Conservation (phyloP, 2,888 invertebrate genomes). For the Caenorhabditis angaria region DNA sequence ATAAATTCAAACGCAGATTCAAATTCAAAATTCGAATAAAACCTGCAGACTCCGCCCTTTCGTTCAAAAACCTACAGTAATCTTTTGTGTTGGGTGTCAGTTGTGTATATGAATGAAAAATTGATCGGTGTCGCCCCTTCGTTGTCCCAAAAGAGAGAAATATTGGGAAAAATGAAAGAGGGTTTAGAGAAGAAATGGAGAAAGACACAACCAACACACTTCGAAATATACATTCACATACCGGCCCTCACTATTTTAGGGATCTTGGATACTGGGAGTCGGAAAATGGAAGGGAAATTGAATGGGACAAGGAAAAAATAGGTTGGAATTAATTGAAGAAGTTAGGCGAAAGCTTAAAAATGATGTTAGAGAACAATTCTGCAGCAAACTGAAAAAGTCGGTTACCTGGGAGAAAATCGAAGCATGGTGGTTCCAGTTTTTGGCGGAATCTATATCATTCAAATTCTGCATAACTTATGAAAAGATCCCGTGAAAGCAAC, state of each 20-base stretch:
- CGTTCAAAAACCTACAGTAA: slow-evolving; percentile 23
- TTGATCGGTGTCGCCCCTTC: slow-evolving; percentile 30
- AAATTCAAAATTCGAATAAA: not conserved
- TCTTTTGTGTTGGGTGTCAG: slow-evolving; percentile 22
- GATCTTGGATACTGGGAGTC: not conserved
- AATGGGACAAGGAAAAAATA: too few species aligned
- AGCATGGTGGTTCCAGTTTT: too few species aligned
- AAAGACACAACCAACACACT: not conserved
- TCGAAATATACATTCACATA: not conserved
- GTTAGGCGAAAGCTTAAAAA: too few species aligned
- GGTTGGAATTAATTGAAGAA: too few species aligned
- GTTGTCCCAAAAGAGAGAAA: not conserved
- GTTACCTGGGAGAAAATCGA: too few species aligned
- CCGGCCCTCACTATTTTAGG: too few species aligned
- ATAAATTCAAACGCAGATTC: not conserved
- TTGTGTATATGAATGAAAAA: slow-evolving; percentile 27
- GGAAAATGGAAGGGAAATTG: not conserved
- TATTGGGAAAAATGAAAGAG: not conserved
- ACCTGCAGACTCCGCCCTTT: not conserved
- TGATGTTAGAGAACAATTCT: too few species aligned
- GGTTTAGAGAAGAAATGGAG: not conserved
- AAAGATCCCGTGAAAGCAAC: too few species aligned
- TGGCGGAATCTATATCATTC: too few species aligned
- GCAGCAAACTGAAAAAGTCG: too few species aligned
- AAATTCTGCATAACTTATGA: too few species aligned